These are phyloP conservation scores for Byasa hedistus DNA, from an alignment of 2,888 invertebrate genomes.

Conservation along the genomic window DNA sequence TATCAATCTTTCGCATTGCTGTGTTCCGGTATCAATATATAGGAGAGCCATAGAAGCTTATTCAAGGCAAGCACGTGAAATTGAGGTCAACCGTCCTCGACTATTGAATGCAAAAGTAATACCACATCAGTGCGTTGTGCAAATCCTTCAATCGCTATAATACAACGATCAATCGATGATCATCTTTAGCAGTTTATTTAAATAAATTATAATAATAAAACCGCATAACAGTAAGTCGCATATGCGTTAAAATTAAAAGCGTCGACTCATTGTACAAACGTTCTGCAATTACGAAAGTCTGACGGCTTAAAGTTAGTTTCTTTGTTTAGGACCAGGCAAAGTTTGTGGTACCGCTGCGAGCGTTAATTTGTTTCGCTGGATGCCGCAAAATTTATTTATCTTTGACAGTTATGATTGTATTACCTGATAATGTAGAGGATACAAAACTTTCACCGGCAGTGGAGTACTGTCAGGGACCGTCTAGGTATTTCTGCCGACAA, in stretches of 20 bases:
- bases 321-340: constrained; percentile 21
- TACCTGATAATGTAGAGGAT: neutral
- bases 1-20: too few species aligned
- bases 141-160: too few species aligned
- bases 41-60: too few species aligned
- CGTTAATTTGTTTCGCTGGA: constrained; percentile 22
- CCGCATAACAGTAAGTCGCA: neutral
- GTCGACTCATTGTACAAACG: constrained; percentile 4
- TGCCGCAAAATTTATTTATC: constrained; percentile 22
- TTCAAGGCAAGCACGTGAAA: too few species aligned
- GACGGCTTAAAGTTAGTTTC: constrained; percentile 19
- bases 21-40: too few species aligned
- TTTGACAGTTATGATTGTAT: constrained; percentile 15
- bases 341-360: constrained; percentile 18
- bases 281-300: constrained; percentile 20
- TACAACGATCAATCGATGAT: too few species aligned
- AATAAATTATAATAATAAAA: neutral
- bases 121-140: too few species aligned
- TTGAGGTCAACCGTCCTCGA: too few species aligned
- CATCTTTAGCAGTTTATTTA: neutral
- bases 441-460: neutral
- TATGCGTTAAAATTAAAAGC: constrained; percentile 13
- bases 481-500: too few species aligned
- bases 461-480: too few species aligned
- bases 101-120: too few species aligned